These are phyloP conservation scores for Rhynchotus rufescens DNA, from an alignment of 2,797 vertebrate genomes.

Conservation along the genomic window DNA sequence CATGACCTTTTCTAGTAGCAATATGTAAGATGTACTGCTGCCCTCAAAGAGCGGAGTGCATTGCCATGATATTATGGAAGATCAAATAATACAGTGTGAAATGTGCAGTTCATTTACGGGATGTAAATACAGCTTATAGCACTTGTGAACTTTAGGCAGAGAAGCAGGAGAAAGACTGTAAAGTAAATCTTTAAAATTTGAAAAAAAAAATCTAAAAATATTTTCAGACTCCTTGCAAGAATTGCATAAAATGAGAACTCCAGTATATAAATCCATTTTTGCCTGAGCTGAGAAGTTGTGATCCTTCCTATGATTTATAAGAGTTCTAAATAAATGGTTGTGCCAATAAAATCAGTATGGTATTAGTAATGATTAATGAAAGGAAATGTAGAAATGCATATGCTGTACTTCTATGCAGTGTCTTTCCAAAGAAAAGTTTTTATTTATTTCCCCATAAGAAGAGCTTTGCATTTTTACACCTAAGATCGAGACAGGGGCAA, in stretches of 20 bases:
- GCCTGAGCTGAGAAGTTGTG: neutral
- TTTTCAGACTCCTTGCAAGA: neutral
- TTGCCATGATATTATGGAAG: neutral
- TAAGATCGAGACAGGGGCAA: neutral
- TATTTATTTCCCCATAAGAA: neutral
- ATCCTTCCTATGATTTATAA: neutral
- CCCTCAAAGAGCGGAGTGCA: constrained; percentile 31
- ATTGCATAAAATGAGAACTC: neutral
- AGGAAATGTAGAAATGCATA: neutral
- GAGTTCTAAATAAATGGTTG: neutral
- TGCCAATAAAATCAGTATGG: neutral
- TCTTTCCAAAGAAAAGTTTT: neutral
- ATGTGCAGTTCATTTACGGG: constrained; percentile 8
- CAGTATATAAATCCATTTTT: neutral
- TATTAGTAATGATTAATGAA: neutral
- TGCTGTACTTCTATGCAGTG: neutral
- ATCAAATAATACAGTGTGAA: constrained; percentile 24
- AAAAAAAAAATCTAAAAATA: neutral
- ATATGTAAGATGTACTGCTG: constrained; percentile 15
- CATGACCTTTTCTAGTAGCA: constrained; percentile 67
- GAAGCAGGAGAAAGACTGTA: neutral
- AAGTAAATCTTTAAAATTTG: neutral
- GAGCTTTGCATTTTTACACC: neutral
- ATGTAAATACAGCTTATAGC: neutral
- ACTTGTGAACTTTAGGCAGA: constrained; percentile 1